Base-by-base conservation (phyloP, 2,797 vertebrate genomes). In the Syngnathus acus region DNA sequence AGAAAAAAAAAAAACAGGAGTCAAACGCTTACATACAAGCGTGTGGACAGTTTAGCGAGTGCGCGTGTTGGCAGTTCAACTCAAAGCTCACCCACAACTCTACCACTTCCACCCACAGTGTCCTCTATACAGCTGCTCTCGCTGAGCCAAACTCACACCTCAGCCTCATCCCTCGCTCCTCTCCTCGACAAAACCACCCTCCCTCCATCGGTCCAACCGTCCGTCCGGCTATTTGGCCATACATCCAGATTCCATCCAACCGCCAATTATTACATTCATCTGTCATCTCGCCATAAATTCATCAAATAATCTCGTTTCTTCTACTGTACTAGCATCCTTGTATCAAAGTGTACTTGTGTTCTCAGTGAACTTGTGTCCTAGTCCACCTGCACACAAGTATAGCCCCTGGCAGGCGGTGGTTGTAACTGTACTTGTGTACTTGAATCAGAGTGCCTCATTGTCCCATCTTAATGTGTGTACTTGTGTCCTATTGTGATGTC, bases 111-210 rank as follows among this genome's bases (percentile, higher is more conserved):
- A 90, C 91, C 91, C 91, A 92, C 91, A 82, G 84, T 91, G 90
- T 92, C 87, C 90, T 90, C 89, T 88, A 85, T 90, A 90, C 91
- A 92, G 89, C 90, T 92, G 91, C 90, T 91, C 91, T 91, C 88
- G 85, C 89, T 89, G 88, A 90, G 89, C 86, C 88, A 90, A 86
- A 85, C 89, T 92, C 89, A 84, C 91, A 90, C 90, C 89, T 90
- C 82, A 77, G 84, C 82, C 76, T 84, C 85, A 79, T 82, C 81
- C 75, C 68, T 71, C 62, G 65, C 60, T 53, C 39, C 60, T 67
- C 19, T 72, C 72, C 16, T 67, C 69, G 70, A 65, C 68, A 64
- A 43, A 43, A 43, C 13, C 45, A 50, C 39, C 48, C 37, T 72
- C 50, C 47, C 6, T 45, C n/a, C 60, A 42, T 45, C 42, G 2